Evolutionary conservation across 2,797 vertebrate genomes (phyloP).

Genomic region (Lutjanus campechanus): DNA sequence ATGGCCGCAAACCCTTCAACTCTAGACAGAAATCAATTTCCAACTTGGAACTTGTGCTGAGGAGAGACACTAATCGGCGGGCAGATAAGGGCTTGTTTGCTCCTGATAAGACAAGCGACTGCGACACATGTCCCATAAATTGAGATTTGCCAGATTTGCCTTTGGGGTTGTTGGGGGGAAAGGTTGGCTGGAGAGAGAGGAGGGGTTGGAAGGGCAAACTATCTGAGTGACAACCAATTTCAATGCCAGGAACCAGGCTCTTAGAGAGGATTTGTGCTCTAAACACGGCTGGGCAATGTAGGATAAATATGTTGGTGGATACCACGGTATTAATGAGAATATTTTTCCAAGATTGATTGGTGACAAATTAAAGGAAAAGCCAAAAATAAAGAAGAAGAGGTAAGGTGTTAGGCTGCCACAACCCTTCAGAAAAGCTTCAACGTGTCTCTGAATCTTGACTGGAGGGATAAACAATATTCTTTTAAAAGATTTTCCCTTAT

Average conservation of each 20-base stretch:
- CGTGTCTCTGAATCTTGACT: background rate
- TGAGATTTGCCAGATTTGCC: slow-evolving; percentile 72
- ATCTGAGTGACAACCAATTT: slow-evolving; percentile 28
- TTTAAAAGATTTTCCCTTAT: too few species aligned
- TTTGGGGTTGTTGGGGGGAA: slow-evolving; percentile 33
- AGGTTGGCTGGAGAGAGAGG: slow-evolving; percentile 16
- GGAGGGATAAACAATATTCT: too few species aligned
- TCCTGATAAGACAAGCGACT: slow-evolving; percentile 71
- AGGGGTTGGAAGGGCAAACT: slow-evolving; percentile 6
- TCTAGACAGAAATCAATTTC: slow-evolving; percentile 80
- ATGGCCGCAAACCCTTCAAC: slow-evolving; percentile 65
- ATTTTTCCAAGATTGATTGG: background rate
- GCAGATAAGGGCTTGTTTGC: slow-evolving; percentile 77
- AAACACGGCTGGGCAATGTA: background rate
- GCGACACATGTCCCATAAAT: slow-evolving; percentile 71
- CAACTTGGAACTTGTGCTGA: slow-evolving; percentile 68
- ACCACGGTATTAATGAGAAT: background rate
- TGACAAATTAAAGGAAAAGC: background rate
- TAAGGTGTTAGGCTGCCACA: too few species aligned
- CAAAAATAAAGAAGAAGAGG: background rate
- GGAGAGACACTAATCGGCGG: slow-evolving; percentile 65
- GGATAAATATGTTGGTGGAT: background rate
- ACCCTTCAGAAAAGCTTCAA: background rate
- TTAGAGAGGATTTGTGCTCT: slow-evolving; percentile 4
- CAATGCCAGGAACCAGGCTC: background rate